phyloP scores from a whole-genome alignment of 92 coral and sea anemone genomes.

The Epizoanthus ramosus region DNA sequence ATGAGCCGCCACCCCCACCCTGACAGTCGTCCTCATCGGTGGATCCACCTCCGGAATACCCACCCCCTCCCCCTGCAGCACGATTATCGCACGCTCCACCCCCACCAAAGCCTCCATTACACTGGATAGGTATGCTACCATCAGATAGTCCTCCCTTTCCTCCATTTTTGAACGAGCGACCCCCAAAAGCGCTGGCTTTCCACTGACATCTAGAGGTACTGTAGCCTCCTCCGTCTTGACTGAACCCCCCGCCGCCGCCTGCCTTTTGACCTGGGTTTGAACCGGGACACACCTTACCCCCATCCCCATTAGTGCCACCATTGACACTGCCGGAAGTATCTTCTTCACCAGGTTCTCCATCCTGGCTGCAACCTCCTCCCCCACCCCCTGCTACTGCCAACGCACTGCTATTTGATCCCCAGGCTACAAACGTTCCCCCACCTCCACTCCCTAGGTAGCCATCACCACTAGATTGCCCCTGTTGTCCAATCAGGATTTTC shows the following conservation, averaged over 20 bases:
- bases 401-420: background rate
- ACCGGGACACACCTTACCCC: conserved; percentile 1
- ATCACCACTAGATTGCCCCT: background rate
- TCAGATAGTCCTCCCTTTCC: background rate
- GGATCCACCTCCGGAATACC: conserved; percentile 16
- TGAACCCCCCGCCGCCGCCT: conserved; percentile 1
- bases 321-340: background rate
- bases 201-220: background rate
- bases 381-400: conserved; percentile 11
- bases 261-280: background rate
- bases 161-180: background rate
- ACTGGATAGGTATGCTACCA: background rate
- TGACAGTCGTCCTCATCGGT: background rate
- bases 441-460: conserved; percentile 5
- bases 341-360: background rate
- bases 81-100: background rate
- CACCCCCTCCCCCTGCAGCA: conserved; percentile 21
- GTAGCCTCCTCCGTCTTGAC: conserved; percentile 1
- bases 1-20: conserved; percentile 21
- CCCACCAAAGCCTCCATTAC: conserved; percentile 21
- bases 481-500: conserved; percentile 1
- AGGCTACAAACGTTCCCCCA: conserved; percentile 5
- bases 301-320: background rate
- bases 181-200: background rate
- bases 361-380: background rate